Conservation (phyloP, 1,140 invertebrate species). For the Protaetia brevitarsis region DNA sequence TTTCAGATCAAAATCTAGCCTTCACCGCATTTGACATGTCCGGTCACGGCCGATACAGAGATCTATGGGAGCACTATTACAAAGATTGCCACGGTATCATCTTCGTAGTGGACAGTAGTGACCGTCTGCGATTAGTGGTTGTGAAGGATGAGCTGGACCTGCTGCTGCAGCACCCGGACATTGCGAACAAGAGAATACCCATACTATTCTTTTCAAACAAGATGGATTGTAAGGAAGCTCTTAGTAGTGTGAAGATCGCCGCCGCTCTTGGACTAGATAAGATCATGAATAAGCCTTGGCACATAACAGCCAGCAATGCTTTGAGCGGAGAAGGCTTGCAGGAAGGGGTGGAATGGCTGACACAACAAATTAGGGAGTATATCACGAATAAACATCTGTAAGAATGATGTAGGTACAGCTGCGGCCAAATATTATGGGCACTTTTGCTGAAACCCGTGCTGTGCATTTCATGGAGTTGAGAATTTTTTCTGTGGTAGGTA, state of each 20-base stretch:
- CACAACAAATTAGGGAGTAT: constrained; percentile 73
- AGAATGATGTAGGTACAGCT: constrained; percentile 88
- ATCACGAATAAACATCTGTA: constrained; percentile 46
- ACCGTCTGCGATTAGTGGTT: constrained; percentile 84
- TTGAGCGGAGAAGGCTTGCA: constrained; percentile 88
- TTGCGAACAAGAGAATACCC: constrained; percentile 73
- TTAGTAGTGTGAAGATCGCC: constrained; percentile 87
- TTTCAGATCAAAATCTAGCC: constrained; percentile 74
- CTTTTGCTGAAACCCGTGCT: too few relatives aligned
- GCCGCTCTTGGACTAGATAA: constrained; percentile 74
- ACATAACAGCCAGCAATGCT: constrained; percentile 91
- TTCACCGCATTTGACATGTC: constrained; percentile 98
- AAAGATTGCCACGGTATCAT: constrained; percentile 91
- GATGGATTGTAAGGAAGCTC: constrained; percentile 85
- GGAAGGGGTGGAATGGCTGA: constrained; percentile 94
- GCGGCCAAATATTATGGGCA: too few relatives aligned
- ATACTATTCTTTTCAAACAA: constrained; percentile 97
- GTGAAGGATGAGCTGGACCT: constrained; percentile 82
- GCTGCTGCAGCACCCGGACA: constrained; percentile 86
- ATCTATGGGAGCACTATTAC: constrained; percentile 97
- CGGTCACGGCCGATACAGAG: constrained; percentile 90
- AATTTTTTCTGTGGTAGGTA: too few relatives aligned
- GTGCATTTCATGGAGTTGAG: too few relatives aligned
- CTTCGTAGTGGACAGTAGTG: constrained; percentile 95
- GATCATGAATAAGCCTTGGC: constrained; percentile 92